Percentiles rank a stretch among this genome's conserved stretches.
Evolutionary conservation across 2,797 vertebrate species (phyloP).

Genomic region (Diplodus puntazzo): DNA sequence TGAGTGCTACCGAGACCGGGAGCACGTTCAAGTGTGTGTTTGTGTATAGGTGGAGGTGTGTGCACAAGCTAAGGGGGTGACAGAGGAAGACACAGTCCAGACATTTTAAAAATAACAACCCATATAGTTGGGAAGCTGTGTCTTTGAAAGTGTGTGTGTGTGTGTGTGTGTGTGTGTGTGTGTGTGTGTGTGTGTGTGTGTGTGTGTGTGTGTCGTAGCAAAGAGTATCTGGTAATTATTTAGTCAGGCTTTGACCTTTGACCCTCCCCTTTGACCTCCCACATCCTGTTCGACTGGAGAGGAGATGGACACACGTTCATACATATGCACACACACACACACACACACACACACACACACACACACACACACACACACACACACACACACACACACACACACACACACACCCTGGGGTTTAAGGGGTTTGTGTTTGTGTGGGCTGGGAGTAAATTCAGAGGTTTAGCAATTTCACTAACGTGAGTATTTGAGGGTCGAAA

Average conservation of each 20-base stretch:
- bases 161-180: constrained; percentile 13
- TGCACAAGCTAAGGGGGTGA: constrained; percentile 58
- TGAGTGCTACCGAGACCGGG: constrained; percentile 42
- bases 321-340: constrained; percentile 61
- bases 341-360: constrained; percentile 37
- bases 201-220: constrained; percentile 32
- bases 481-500: constrained; percentile 25
- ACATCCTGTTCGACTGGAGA: constrained; percentile 77
- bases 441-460: constrained; percentile 53
- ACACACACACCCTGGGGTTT: constrained; percentile 35
- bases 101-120: constrained; percentile 77
- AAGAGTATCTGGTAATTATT: constrained; percentile 83
- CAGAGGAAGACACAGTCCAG: constrained; percentile 77
- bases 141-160: constrained; percentile 14
- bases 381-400: constrained; percentile 44
- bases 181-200: constrained; percentile 3
- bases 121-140: constrained; percentile 42
- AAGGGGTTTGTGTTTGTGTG: constrained; percentile 49
- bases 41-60: constrained; percentile 57
- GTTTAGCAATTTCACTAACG: constrained; percentile 38
- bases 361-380: constrained; percentile 55
- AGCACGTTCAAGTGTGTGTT: constrained; percentile 66
- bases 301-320: constrained; percentile 70
- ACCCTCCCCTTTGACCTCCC: constrained; percentile 74
- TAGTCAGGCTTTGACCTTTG: constrained; percentile 81